Base-by-base conservation (phyloP, 2,113 vertebrate genomes). In the Donacobius atricapilla region DNA sequence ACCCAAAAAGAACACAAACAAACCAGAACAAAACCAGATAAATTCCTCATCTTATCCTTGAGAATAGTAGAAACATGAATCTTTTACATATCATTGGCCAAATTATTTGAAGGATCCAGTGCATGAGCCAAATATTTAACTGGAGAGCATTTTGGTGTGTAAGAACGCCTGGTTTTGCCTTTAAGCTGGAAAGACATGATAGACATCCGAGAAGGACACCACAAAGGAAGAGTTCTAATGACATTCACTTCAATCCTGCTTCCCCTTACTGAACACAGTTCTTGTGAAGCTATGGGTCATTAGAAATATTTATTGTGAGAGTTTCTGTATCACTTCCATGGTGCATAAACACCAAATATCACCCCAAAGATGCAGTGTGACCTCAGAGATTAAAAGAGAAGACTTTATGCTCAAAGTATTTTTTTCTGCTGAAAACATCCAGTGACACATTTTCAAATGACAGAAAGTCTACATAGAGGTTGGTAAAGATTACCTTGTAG, bases 1-100 rank as follows among this genome's bases (percentile, higher is more conserved):
- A 11, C 3, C 6, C 4, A 7, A 19, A 48, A 21, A 42, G 44
- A 24, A 1, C 0, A 19, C 37, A 61, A 71, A 40, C 6, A 13
- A 54, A 70, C 2, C 8, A 54, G 63, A 78, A 11, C 42, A 27
- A 66, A 42, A 30, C 2, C 6, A 69, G 58, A 54, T 20, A 71
- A 31, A 78, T 68, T 89, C 70, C 13, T 82, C 21, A 39, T 85
- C 48, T 45, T 64, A 7, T 42, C n/a, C 64, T 63, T 45, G 25
- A 60, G 20, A 78, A 11, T 8, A 30, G 23, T 35, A 48, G 35
- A 85, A 87, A 24, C 13, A 35, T 25, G 19, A 70, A 44, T 88
- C 31, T 83, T 47, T 40, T 30, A 13, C 2, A 0, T 45, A 30
- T 5, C 7, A 6, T 50, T 79, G 30, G 47, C 27, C 28, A 83